phyloP scores from a whole-genome alignment of 2,888 invertebrate genomes.

The Philereme transversata region DNA sequence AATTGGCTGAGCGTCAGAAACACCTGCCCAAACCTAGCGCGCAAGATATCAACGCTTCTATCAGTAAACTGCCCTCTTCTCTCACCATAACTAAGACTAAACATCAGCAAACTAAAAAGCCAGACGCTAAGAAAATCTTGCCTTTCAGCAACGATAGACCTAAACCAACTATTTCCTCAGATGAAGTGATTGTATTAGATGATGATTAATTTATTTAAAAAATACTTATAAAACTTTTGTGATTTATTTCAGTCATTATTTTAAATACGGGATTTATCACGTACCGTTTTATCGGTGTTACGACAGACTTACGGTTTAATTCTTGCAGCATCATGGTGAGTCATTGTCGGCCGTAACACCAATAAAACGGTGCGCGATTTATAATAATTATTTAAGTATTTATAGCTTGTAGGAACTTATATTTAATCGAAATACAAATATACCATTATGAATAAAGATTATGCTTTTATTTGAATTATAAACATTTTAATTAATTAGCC shows the following conservation, averaged over 20 bases:
- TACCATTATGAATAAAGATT: constrained; percentile 17
- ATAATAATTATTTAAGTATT: constrained; percentile 10
- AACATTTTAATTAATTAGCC: constrained; percentile 17
- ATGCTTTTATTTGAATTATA: constrained; percentile 33
- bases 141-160: constrained; percentile 54
- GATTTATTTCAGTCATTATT: too few species aligned
- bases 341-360: too few species aligned
- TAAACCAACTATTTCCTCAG: constrained; percentile 65
- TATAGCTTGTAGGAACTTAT: constrained; percentile 16
- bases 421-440: constrained; percentile 23
- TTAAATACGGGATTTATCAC: too few species aligned
- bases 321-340: too few species aligned
- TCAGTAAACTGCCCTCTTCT: constrained; percentile 78
- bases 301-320: too few species aligned
- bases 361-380: too few species aligned
- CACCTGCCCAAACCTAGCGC: constrained; percentile 57
- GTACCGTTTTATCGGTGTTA: too few species aligned
- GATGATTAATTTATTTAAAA: constrained; percentile 58
- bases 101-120: constrained; percentile 52
- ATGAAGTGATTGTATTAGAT: constrained; percentile 76
- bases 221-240: too few species aligned
- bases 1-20: constrained; percentile 87
- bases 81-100: constrained; percentile 78
- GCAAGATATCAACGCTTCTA: constrained; percentile 64
- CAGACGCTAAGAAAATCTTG: constrained; percentile 63